Evolutionary conservation across 1,140 invertebrate species (phyloP).

Genomic region (Diabrotica undecimpunctata): DNA sequence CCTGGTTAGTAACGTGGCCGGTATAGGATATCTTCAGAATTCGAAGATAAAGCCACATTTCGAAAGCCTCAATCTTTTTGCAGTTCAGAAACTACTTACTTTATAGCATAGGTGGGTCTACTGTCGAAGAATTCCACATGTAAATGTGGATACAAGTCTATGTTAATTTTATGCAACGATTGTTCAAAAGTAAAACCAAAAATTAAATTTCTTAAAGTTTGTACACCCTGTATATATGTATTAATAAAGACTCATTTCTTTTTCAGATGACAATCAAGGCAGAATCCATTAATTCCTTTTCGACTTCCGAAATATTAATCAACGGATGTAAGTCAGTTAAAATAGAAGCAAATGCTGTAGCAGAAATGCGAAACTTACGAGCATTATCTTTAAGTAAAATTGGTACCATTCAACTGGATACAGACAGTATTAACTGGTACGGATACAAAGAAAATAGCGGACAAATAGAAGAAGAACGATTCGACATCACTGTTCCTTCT

Average conservation of each 20-base stretch:
- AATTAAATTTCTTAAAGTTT: too few relatives aligned
- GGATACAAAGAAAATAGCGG: slow-evolving; percentile 30
- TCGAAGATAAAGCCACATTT: too few relatives aligned
- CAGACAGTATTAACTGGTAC: slow-evolving; percentile 39
- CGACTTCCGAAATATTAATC: slow-evolving; percentile 34
- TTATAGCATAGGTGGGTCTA: too few relatives aligned
- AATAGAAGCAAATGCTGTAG: slow-evolving; percentile 37
- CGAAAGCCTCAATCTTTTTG: too few relatives aligned
- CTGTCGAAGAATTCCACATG: too few relatives aligned
- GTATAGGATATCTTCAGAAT: too few relatives aligned
- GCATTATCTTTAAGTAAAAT: slow-evolving; percentile 36
- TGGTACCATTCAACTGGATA: slow-evolving; percentile 31
- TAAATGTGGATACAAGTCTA: too few relatives aligned
- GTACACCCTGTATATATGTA: too few relatives aligned
- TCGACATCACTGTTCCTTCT: slow-evolving; percentile 36
- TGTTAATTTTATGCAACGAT: too few relatives aligned
- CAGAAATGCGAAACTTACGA: slow-evolving; percentile 37
- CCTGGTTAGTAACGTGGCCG: too few relatives aligned
- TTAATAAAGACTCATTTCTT: not conserved
- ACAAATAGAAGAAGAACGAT: slow-evolving; percentile 28
- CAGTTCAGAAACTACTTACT: too few relatives aligned
- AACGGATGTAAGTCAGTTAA: slow-evolving; percentile 36
- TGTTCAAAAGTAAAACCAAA: too few relatives aligned
- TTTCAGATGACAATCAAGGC: slow-evolving; percentile 40
- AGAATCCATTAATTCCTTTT: slow-evolving; percentile 35